phyloP scores from a whole-genome alignment of 2,888 invertebrate species.

The Caprella mutica region DNA sequence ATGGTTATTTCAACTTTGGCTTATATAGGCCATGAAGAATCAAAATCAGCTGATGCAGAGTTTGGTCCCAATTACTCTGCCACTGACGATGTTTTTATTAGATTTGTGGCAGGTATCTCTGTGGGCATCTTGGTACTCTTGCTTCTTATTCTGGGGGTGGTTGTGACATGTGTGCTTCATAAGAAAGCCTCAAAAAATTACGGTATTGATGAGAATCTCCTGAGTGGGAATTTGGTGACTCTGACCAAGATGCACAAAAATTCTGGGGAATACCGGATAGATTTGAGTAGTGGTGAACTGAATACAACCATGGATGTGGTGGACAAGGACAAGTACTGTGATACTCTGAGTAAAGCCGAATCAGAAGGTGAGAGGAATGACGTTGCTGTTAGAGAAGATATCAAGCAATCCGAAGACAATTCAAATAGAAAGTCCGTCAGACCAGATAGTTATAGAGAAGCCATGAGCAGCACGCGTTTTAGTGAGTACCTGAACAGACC shows the following conservation, averaged over 20 bases:
- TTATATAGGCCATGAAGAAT: no score
- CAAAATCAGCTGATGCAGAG: no score
- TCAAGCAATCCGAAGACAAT: no score
- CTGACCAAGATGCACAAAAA: background rate
- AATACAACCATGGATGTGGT: constrained; percentile 4
- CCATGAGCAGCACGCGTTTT: no score
- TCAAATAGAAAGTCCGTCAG: no score
- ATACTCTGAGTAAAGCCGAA: no score
- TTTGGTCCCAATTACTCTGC: no score
- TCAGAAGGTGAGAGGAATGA: no score
- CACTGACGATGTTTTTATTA: background rate
- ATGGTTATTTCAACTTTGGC: no score
- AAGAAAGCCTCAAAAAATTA: background rate
- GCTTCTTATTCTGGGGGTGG: background rate
- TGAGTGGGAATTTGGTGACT: background rate
- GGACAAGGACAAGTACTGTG: no score
- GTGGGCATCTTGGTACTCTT: constrained; percentile 6
- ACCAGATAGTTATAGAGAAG: no score
- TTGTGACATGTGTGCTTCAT: background rate
- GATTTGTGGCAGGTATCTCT: background rate
- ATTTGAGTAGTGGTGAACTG: constrained; percentile 8
- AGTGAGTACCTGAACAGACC: constrained; percentile 1
- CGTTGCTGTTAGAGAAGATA: no score
- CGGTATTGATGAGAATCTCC: background rate
- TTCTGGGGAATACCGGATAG: background rate